Percentiles rank a stretch among this genome's conserved stretches.
phyloP scores from a whole-genome alignment of 2,888 invertebrate genomes.

The Drosophila vallismaia region DNA sequence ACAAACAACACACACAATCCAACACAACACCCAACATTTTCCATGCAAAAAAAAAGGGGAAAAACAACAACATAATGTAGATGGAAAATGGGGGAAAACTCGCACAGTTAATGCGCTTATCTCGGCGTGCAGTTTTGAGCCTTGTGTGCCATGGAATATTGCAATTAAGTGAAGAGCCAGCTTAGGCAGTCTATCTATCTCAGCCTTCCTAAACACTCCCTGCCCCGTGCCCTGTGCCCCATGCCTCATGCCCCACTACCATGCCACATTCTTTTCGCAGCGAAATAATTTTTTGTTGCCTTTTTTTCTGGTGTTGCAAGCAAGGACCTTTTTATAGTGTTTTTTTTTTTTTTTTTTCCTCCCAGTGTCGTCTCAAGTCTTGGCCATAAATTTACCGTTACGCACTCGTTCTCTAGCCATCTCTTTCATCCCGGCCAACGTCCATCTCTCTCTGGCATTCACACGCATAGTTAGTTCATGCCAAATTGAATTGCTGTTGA shows the following conservation, averaged over 20 bases:
- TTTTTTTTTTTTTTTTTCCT: conserved; percentile 2
- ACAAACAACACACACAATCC: neutral
- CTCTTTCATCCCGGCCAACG: neutral
- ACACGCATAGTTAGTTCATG: conserved; percentile 61
- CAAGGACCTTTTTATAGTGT: conserved; percentile 7
- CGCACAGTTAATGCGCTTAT: conserved; percentile 36
- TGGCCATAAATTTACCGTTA: conserved; percentile 45
- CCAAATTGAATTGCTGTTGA: conserved; percentile 69
- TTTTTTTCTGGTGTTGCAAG: conserved; percentile 11
- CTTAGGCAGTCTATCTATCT: conserved; percentile 43
- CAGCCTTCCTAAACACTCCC: neutral
- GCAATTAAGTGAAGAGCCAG: conserved; percentile 51
- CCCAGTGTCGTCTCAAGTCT: conserved; percentile 43
- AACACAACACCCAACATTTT: neutral
- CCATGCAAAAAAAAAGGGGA: neutral
- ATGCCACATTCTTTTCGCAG: conserved; percentile 12
- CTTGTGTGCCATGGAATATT: conserved; percentile 38
- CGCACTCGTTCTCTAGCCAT: conserved; percentile 27
- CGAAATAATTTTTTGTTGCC: conserved; percentile 23
- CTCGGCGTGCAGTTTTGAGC: conserved; percentile 40
- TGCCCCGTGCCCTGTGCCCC: too few species aligned
- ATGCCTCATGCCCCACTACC: too few species aligned
- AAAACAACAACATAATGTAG: neutral
- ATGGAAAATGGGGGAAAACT: conserved; percentile 1
- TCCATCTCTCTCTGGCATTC: conserved; percentile 36